Base-by-base conservation (phyloP, 2,888 invertebrate species). In the Epinotia nisella region DNA sequence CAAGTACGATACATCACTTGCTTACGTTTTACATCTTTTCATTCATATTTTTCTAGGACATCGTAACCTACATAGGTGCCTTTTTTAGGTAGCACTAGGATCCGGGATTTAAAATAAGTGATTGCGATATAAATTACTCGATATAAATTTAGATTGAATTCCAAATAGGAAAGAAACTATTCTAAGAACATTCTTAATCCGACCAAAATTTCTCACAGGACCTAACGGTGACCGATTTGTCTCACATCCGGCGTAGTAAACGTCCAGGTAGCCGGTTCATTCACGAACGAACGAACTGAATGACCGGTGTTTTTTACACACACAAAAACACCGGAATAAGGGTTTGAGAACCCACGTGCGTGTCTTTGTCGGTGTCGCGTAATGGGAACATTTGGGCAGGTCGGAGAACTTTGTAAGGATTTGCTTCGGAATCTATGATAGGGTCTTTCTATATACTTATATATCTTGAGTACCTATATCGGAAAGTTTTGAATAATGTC, bases 211-310 rank as follows among this genome's bases (percentile, higher is more conserved):
- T 79, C 76, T 73, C 78, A 80, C 82, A 81, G 79, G 55, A 86
- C 87, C 89, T 92, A 92, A 92, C 92, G 92, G 92, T 87, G 71
- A 81, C 82, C 83, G 87, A 90, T 90, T 88, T 87, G 87, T 83
- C 85, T 85, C 83, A 88, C 91, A 90, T 93, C 92, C 92, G 92
- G 90, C 67, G 74, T 74, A 78, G 76, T 80, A 79, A 79, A 79
- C 66, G 69, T 81, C 79, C 91, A 92, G 92, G 92, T 92, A 92
- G 88, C 72, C 77, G 76, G 71, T 77, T 83, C 87, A 89, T 89
- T 90, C 90, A 91, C 86, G 83, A 85, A 83, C 78, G 66, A 56
- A 56, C 74, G 75, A 76, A 83, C 87, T 90, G 90, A 91, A 92
- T 92, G 92, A 90, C 85, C 85, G 81, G 75, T 78, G 79, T 78